A percentile compares a stretch with the other conserved stretches of the same genome.
Conservation (phyloP, 2,113 vertebrate genomes). For the Macrotus californicus region DNA sequence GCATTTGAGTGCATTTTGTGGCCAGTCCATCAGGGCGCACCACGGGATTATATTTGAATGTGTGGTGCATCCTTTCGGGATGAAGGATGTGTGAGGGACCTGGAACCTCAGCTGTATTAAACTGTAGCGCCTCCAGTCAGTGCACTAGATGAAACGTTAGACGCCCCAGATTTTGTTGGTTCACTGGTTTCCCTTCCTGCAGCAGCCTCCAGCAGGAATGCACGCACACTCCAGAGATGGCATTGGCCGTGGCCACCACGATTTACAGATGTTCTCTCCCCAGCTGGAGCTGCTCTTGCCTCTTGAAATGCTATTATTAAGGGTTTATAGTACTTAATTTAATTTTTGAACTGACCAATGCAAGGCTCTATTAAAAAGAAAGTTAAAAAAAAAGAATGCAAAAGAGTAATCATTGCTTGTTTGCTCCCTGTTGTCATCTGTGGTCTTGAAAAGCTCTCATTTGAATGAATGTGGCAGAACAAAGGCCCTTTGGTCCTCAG, state of each 20-base stretch:
- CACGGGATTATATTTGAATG: slow-evolving; percentile 79
- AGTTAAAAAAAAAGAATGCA: slow-evolving; percentile 45
- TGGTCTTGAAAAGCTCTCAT: slow-evolving; percentile 60
- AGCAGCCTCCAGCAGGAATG: slow-evolving; percentile 65
- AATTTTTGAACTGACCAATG: slow-evolving; percentile 67
- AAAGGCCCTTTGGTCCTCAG: slow-evolving; percentile 51
- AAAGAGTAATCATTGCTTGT: slow-evolving; percentile 68
- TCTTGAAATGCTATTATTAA: slow-evolving; percentile 68
- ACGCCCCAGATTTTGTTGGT: slow-evolving; percentile 62
- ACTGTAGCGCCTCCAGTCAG: slow-evolving; percentile 77
- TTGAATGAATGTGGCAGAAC: slow-evolving; percentile 74
- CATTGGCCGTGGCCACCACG: slow-evolving; percentile 60
- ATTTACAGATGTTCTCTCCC: slow-evolving; percentile 65
- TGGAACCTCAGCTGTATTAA: slow-evolving; percentile 76
- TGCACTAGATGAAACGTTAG: slow-evolving; percentile 73
- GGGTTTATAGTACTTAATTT: slow-evolving; percentile 70
- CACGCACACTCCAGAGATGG: slow-evolving; percentile 61
- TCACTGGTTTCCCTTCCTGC: slow-evolving; percentile 33
- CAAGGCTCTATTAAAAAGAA: slow-evolving; percentile 66
- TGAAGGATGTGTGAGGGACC: slow-evolving; percentile 68
- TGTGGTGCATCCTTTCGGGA: slow-evolving; percentile 75
- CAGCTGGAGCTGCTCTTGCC: slow-evolving; percentile 70
- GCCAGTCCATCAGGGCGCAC: slow-evolving; percentile 78
- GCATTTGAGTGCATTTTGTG: slow-evolving; percentile 79
- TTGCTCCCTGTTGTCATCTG: slow-evolving; percentile 66